These are phyloP conservation scores for Chymomyza procnemis DNA, from an alignment of 2,888 invertebrate genomes.

Conservation along the genomic window DNA sequence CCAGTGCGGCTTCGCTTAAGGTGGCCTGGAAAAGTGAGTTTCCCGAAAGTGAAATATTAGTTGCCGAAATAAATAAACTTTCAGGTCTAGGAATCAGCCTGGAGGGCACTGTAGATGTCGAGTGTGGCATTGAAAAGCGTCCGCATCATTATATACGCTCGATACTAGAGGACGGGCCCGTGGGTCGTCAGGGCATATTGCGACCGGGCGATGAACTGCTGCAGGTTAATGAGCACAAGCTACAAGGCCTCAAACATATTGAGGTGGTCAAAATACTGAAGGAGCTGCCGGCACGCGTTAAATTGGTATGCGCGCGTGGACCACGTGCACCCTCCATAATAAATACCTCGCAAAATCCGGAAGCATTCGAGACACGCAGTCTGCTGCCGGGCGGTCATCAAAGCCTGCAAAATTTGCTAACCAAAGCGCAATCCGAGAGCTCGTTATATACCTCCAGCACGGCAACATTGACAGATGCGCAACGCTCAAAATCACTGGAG, in stretches of 20 bases:
- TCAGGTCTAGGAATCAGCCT: slow-evolving; percentile 97
- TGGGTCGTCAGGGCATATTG: slow-evolving; percentile 93
- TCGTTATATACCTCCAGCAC: slow-evolving; percentile 93
- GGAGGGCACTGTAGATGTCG: slow-evolving; percentile 99
- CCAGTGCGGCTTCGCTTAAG: slow-evolving; percentile 86
- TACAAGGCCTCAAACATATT: slow-evolving; percentile 95
- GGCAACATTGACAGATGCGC: slow-evolving; percentile 85
- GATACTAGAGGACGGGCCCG: slow-evolving; percentile 97
- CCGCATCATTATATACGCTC: slow-evolving; percentile 99
- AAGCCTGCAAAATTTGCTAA: slow-evolving; percentile 88
- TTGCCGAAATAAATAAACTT: slow-evolving; percentile 94
- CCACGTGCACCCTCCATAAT: slow-evolving; percentile 83
- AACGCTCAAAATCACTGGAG: slow-evolving; percentile 94
- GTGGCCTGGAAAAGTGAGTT: slow-evolving; percentile 89
- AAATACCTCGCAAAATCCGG: slow-evolving; percentile 87
- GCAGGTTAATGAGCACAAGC: slow-evolving; percentile 94
- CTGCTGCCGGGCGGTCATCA: slow-evolving; percentile 92
- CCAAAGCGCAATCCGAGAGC: slow-evolving; percentile 97
- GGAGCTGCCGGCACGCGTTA: slow-evolving; percentile 92
- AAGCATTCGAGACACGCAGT: slow-evolving; percentile 89
- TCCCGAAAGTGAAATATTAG: slow-evolving; percentile 90
- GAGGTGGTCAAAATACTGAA: slow-evolving; percentile 97
- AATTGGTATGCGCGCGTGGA: slow-evolving; percentile 93
- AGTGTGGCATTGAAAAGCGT: slow-evolving; percentile 95
- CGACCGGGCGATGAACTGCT: slow-evolving; percentile 96